Evolutionary conservation across 1,140 invertebrate species (phyloP).

Genomic region (Marisa cornuarietis): DNA sequence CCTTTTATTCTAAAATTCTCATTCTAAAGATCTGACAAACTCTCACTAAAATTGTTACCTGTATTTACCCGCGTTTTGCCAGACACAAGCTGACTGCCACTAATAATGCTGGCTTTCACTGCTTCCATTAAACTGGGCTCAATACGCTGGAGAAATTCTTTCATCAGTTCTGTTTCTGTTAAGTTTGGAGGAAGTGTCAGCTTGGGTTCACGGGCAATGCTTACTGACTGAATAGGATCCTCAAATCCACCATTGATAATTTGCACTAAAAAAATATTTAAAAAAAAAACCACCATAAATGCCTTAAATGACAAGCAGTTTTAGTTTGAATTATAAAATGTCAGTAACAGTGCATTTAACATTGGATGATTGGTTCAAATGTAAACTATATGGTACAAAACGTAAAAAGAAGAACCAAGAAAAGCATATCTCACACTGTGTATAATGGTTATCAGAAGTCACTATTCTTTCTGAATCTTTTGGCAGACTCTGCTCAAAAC

Average conservation of each 20-base stretch:
- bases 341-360: too few species aligned
- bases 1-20: not conserved
- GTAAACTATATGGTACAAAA: not conserved
- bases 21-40: not conserved
- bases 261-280: not conserved
- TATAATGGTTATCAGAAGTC: conserved; percentile 12
- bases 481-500: not conserved
- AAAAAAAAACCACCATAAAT: not conserved
- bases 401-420: not conserved
- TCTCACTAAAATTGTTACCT: not conserved
- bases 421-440: not conserved
- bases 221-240: not conserved
- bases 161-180: conserved; percentile 7
- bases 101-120: not conserved
- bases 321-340: too few species aligned
- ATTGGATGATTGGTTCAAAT: too few species aligned
- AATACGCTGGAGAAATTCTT: conserved; percentile 17
- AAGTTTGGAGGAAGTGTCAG: not conserved
- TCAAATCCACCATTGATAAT: conserved; percentile 1
- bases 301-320: not conserved
- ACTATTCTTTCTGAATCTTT: not conserved
- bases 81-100: not conserved
- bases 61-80: not conserved
- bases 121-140: conserved; percentile 9
- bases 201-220: conserved; percentile 4